phyloP scores from a whole-genome alignment of 1,140 invertebrate genomes.

The Zaprionus inermis region DNA sequence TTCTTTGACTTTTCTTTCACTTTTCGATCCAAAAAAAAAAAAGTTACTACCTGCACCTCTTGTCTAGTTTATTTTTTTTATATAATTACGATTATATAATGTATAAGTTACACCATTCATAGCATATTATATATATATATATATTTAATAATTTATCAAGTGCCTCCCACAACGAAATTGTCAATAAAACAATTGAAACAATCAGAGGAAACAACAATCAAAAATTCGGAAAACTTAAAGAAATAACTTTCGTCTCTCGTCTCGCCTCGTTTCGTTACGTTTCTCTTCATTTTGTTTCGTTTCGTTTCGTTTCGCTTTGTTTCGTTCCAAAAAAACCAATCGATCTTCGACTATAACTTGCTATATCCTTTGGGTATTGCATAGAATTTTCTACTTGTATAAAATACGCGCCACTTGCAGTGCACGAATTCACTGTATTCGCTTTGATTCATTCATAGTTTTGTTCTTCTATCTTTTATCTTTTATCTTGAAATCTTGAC shows the following conservation, averaged over 20 bases:
- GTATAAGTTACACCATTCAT: constrained; percentile 38
- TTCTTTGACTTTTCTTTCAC: constrained; percentile 8
- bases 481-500: constrained; percentile 29
- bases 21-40: constrained; percentile 60
- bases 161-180: constrained; percentile 54
- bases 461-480: constrained; percentile 25
- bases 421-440: constrained; percentile 45
- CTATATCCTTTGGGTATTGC: constrained; percentile 55
- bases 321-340: constrained; percentile 16
- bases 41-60: constrained; percentile 21
- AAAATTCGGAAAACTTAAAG: constrained; percentile 45
- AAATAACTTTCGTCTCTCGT: constrained; percentile 7
- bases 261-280: too few relatives aligned
- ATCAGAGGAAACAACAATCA: constrained; percentile 69
- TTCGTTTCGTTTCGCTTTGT: too few relatives aligned
- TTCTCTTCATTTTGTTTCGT: too few relatives aligned
- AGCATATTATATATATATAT: constrained; percentile 27
- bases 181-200: constrained; percentile 75
- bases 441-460: constrained; percentile 30
- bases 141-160: constrained; percentile 20
- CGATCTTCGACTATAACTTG: constrained; percentile 39
- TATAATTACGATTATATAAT: constrained; percentile 47
- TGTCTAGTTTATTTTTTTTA: constrained; percentile 36
- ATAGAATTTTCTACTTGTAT: constrained; percentile 71
- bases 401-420: constrained; percentile 66